Base-by-base conservation (phyloP, 2,797 vertebrate species). In the Phalloptychus januarius region DNA sequence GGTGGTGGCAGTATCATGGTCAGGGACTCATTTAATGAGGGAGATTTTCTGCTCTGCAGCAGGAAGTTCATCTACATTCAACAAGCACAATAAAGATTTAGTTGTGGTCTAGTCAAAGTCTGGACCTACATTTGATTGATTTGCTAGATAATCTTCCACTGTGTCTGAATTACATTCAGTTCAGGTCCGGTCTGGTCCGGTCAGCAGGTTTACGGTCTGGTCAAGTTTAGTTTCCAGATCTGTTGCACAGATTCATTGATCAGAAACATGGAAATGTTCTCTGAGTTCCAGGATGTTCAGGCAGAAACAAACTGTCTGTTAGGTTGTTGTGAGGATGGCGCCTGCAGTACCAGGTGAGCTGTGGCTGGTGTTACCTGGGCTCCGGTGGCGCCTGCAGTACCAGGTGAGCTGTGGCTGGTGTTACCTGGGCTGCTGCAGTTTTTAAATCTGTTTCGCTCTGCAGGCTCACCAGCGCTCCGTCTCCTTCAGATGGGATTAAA, bases 401-500 rank as follows among this genome's bases (percentile, higher is more conserved):
- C 56, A 38, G 73, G 65, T 81, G 56, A 83, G 45, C 48, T 45
- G 16, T 58, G 31, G 78, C 79, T 83, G 40, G 78, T 82, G 77
- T 87, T 76, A 78, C 73, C 50, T 71, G 25, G 6, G 78, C 2
- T 25, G 72, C 40, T 77, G 79, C 8, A 58, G 25, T 72, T 75
- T 71, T 77, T 56, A 70, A 84, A 88, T 71, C 72, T 80, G 56
- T 81, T 85, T 81, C 84, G 79, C 74, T 73, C 56, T 50, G 46
- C 61, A 25, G 71, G 65, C 75, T 1, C 2, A 71, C 75, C 71
- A 74, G 77, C 77, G 23, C 18, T 45, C 46, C 12, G 45, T 40
- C 73, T 46, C 48, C 72, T 52, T 81, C 56, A 77, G 46, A 75
- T 52, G 56, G 82, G 72, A 86, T 86, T 89, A 85, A 84, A 58